Base-by-base conservation (phyloP, 1,140 invertebrate genomes). In the Apis florea region DNA sequence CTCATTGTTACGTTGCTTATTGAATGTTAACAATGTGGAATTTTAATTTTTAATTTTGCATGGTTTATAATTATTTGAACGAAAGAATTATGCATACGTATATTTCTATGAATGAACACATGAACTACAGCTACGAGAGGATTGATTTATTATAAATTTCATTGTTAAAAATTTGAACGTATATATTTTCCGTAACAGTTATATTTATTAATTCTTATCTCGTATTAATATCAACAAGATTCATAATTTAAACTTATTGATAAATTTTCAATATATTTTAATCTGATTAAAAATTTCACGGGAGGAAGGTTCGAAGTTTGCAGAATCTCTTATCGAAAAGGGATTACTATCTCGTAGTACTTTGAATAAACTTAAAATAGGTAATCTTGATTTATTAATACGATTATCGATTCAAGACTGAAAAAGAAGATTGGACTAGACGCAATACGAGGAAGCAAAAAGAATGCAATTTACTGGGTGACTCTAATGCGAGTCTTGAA, bases 401-500 rank as follows among this genome's bases (percentile, higher is more conserved):
- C 17, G 6, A 56, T 76, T 56, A 24, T 17, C 26, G 12, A 56
- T 19, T 10, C 9, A 31, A 3, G 0, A 15, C 19, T 9, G 15
- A 67, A 40, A 53, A 56, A 56, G 8, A 40, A 40, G 5, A 40
- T 40, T 6, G 17, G 15, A 66, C 47, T 24, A 40, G n/a, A 47
- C n/a, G 9, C 9, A 24, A 54, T 21, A 26, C 2, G 9, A 56
- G 5, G 13, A 10, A n/a, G 10, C 10, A 67, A 76, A 40, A 63
- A 31, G 74, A 56, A 67, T n/a, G 74, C 63, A 53, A 56, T 76
- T 76, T 54, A 56, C 15, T 56, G 51, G 40, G 31, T 13, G 31
- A 26, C 74, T 76, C 63, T 67, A 66, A 67, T 76, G 61, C 74
- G n/a, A 67, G 63, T 56, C 74, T 67, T 76, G 63, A 76, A 76